Evolutionary conservation across 2,113 vertebrate species (phyloP).

Genomic region (Ceyx margarethae): DNA sequence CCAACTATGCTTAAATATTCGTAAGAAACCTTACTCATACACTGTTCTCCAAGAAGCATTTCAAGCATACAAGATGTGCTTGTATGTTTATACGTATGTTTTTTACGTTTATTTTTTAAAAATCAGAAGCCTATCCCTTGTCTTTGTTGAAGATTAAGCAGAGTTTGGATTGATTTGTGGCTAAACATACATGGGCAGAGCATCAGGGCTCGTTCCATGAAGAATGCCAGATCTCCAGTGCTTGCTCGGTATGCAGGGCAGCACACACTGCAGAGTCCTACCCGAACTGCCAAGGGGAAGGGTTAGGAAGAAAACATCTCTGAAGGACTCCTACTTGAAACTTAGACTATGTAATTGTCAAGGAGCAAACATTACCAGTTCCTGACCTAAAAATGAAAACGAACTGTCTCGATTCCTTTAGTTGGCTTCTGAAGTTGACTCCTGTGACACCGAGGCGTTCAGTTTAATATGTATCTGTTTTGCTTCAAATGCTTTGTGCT

Average conservation of each 20-base stretch:
- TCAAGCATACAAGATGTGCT: not conserved
- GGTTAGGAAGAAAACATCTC: not conserved
- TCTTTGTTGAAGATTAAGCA: not conserved
- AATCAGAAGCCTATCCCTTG: not conserved
- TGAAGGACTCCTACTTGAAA: not conserved
- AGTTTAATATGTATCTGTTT: not conserved
- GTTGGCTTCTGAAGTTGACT: not conserved
- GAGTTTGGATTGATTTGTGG: not conserved
- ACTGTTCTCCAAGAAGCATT: not conserved
- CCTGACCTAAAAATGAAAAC: not conserved
- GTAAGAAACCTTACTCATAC: not conserved
- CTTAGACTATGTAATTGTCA: not conserved
- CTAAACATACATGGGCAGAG: not conserved
- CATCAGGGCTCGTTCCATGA: not conserved
- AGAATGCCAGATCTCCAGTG: not conserved
- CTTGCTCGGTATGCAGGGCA: not conserved
- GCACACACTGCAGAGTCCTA: not conserved
- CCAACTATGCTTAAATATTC: not conserved
- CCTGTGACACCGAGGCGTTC: accelerated
- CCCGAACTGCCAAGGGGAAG: not conserved
- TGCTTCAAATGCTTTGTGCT: not conserved
- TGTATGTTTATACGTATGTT: no score
- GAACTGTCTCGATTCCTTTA: not conserved
- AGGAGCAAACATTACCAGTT: not conserved
- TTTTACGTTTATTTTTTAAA: no score